Percentiles rank a stretch among this genome's conserved stretches.
phyloP scores from a whole-genome alignment of 2,888 invertebrate genomes.

The Lagria hirta region DNA sequence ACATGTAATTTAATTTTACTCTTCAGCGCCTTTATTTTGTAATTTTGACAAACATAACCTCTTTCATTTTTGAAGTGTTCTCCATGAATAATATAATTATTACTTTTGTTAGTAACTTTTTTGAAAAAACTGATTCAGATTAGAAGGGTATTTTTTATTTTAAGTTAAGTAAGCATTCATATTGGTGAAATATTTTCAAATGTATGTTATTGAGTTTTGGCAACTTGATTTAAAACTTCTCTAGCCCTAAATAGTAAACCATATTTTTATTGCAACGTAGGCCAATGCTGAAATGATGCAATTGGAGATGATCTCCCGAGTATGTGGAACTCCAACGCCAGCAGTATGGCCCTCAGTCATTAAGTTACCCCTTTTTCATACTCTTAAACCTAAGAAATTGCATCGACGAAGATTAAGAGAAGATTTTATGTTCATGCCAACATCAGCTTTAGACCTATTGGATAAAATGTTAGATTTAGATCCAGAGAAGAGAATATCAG shows the following conservation, averaged over 20 bases:
- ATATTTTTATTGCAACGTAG: slow-evolving; percentile 54
- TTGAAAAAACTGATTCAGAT: too few species aligned
- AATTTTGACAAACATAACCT: too few species aligned
- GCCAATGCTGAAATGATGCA: slow-evolving; percentile 92
- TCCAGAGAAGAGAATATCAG: slow-evolving; percentile 89
- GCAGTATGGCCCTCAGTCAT: slow-evolving; percentile 97
- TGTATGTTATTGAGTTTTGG: too few species aligned
- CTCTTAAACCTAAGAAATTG: slow-evolving; percentile 86
- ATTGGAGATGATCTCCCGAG: slow-evolving; percentile 87
- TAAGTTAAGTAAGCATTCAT: too few species aligned
- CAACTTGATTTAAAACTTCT: too few species aligned
- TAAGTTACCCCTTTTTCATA: slow-evolving; percentile 87
- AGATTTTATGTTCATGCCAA: slow-evolving; percentile 91
- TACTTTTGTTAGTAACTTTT: too few species aligned
- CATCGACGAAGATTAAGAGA: slow-evolving; percentile 88
- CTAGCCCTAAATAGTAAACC: not conserved
- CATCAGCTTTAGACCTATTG: slow-evolving; percentile 82
- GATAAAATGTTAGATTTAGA: slow-evolving; percentile 97
- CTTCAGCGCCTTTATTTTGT: too few species aligned
- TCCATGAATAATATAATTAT: too few species aligned
- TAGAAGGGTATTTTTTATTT: too few species aligned
- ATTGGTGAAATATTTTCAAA: too few species aligned
- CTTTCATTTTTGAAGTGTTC: too few species aligned
- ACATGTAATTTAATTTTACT: too few species aligned
- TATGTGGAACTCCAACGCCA: slow-evolving; percentile 95